Evolutionary conservation across 2,888 invertebrate species (phyloP).

Genomic region (Eurois occulta): DNA sequence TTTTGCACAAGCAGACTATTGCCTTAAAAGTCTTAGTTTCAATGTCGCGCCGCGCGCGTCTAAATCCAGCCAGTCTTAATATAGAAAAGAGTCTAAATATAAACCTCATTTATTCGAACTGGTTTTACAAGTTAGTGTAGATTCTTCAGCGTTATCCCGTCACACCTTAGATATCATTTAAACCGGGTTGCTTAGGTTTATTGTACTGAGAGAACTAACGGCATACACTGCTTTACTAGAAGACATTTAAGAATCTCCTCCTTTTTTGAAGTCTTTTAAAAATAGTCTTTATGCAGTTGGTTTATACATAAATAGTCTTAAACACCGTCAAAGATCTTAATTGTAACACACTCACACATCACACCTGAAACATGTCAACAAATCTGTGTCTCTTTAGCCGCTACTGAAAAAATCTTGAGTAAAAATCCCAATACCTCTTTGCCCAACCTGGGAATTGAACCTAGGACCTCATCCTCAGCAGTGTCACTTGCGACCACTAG

Average conservation of each 20-base stretch:
- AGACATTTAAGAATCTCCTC: neutral
- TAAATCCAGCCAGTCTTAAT: neutral
- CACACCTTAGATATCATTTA: neutral
- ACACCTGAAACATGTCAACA: neutral
- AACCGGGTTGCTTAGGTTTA: neutral
- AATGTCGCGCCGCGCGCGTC: neutral
- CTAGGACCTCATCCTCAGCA: neutral
- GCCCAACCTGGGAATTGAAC: neutral
- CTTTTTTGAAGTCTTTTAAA: too few relatives aligned
- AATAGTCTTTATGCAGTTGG: too few relatives aligned
- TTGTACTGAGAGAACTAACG: neutral
- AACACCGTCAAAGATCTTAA: neutral
- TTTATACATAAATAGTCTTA: neutral
- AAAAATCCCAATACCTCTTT: neutral
- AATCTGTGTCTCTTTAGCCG: neutral
- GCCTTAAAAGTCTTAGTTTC: slow-evolving; percentile 1
- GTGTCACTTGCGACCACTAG: neutral
- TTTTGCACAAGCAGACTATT: too few relatives aligned
- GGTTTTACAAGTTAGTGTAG: slow-evolving; percentile 5
- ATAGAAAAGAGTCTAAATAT: slow-evolving; percentile 37
- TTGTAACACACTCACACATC: too few relatives aligned
- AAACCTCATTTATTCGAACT: slow-evolving; percentile 12
- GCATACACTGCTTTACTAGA: neutral
- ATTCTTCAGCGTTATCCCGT: slow-evolving; percentile 8
- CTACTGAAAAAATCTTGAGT: neutral